Evolutionary conservation across 2,113 vertebrate species (phyloP), one percentile per base, ranked within the genome.

Genomic region (Pyrgilauda ruficollis): DNA sequence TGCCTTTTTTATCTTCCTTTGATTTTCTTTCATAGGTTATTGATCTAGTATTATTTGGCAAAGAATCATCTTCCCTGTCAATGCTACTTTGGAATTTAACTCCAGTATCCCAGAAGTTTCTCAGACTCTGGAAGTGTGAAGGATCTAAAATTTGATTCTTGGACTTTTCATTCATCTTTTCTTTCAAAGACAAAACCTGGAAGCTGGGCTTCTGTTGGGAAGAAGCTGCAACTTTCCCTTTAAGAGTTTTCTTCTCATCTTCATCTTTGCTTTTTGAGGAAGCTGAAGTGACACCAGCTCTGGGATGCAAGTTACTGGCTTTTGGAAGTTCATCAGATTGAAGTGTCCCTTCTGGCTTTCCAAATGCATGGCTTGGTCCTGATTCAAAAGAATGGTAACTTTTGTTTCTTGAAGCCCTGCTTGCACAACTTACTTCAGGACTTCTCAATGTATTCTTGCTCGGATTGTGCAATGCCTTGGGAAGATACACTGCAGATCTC

Each of bases 21-120:
- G 87, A 90, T 90, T 95, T 90, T 90, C 59, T 75, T 83, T 59
- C 78, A 78, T 23, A 78, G 72, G 43, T 66, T 92, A 70, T 19
- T 66, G 58, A 84, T 24, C 27, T 88, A 61, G 39, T 58, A 37
- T 68, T 95, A 62, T 44, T 80, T 89, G 26, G 28, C n/a, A 50
- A 87, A 84, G 44, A 83, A 87, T 21, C 61, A 52, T 50, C 82
- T 81, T 49, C 93, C 55, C 31, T 72, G 63, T 86, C 82, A 28
- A 41, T 46, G 47, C 46, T 94, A 61, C 44, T 94, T 31, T 94
- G 92, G 43, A 96, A 81, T 55, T 97, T 97, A 31, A 92, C 62
- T 72, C 98, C 97, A 27, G 94, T 97, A 73, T 97, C 97, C 99
- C 99, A 99, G 96, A 99, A 99, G 12, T 98, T 98, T 61, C 97